Conservation (phyloP, 2,113 vertebrate species). For the human region DNA sequence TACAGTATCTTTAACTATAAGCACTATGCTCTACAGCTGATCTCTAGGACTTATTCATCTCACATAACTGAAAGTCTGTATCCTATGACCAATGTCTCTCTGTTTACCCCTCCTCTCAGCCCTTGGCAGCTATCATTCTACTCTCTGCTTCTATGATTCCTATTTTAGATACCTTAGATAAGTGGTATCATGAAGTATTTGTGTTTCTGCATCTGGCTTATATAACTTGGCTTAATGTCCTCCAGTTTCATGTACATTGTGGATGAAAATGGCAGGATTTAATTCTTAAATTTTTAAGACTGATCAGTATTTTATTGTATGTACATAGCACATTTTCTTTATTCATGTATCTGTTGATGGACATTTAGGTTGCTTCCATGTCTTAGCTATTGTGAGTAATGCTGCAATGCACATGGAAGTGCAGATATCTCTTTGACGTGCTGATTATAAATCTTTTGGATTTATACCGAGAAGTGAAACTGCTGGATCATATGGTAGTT, state of each 20-base stretch:
- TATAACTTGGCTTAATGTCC: background rate
- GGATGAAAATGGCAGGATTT: background rate
- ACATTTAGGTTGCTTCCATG: background rate
- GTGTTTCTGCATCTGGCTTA: background rate
- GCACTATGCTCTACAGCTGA: background rate
- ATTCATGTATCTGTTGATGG: background rate
- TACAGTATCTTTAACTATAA: background rate
- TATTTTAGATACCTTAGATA: background rate
- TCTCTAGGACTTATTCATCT: background rate
- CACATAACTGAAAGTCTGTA: background rate
- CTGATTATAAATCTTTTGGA: background rate
- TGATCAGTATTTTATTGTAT: background rate
- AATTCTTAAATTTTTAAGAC: background rate
- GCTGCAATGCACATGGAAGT: background rate
- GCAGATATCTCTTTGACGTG: background rate
- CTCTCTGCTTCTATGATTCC: background rate
- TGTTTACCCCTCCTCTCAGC: background rate
- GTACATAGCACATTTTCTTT: background rate
- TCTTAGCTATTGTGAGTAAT: background rate
- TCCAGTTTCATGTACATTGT: background rate
- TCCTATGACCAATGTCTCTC: background rate
- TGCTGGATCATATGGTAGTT: background rate
- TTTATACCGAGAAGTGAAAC: background rate
- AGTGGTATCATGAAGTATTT: background rate
- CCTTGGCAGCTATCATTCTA: background rate